Evolutionary conservation across 2,888 invertebrate genomes (phyloP).

Genomic region (Cordilura impudica): DNA sequence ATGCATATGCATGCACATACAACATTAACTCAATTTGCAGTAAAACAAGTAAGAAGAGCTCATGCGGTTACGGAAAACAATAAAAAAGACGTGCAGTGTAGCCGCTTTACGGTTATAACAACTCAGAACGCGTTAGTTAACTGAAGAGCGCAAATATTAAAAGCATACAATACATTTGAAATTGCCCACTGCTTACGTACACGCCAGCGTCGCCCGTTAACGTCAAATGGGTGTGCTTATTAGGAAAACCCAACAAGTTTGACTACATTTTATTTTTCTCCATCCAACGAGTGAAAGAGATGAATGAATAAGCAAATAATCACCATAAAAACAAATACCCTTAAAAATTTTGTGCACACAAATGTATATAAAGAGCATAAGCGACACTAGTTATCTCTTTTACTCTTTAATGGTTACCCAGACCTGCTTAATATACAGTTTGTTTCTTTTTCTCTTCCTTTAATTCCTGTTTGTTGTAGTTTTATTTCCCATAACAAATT

Average conservation of each 20-base stretch:
- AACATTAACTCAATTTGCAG: slow-evolving; percentile 41
- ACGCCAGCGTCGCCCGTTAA: slow-evolving; percentile 14
- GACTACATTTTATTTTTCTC: slow-evolving; percentile 46
- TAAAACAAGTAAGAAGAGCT: slow-evolving; percentile 37
- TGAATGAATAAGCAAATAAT: background rate
- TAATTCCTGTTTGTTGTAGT: slow-evolving; percentile 24
- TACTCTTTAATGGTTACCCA: background rate
- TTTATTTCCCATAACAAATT: slow-evolving; percentile 52
- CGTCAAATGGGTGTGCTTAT: slow-evolving; percentile 58
- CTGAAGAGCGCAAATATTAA: slow-evolving; percentile 61
- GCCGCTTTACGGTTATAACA: slow-evolving; percentile 63
- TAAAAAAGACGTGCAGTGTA: slow-evolving; percentile 40
- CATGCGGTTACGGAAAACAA: slow-evolving; percentile 50
- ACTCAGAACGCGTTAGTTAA: slow-evolving; percentile 63
- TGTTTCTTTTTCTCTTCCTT: background rate
- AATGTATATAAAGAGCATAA: background rate
- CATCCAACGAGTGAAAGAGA: slow-evolving; percentile 46
- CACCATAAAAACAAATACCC: background rate
- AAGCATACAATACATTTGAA: slow-evolving; percentile 56
- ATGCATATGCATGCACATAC: slow-evolving; percentile 35
- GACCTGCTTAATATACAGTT: background rate
- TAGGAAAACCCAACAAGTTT: slow-evolving; percentile 45
- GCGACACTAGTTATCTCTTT: slow-evolving; percentile 3
- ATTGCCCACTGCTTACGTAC: slow-evolving; percentile 35
- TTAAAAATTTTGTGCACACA: background rate